These are phyloP conservation scores for Laterallus jamaicensis DNA, from an alignment of 2,113 vertebrate species.

Conservation along the genomic window DNA sequence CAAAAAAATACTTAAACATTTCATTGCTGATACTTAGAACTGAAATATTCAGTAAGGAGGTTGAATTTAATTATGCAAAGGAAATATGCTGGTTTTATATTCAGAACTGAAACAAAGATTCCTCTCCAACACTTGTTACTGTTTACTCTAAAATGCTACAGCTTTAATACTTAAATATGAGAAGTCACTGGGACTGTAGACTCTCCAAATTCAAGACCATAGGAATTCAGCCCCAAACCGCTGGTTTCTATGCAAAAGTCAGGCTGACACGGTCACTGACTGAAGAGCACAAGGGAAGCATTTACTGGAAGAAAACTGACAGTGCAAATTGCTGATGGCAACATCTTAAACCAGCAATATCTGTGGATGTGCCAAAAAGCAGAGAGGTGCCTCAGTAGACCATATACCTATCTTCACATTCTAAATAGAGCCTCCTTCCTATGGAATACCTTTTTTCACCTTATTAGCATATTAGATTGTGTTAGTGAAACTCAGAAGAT, in stretches of 20 bases:
- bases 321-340: background rate
- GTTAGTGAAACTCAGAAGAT: background rate
- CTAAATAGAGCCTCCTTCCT: background rate
- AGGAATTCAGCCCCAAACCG: background rate
- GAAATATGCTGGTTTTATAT: background rate
- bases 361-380: background rate
- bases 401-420: background rate
- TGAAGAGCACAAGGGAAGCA: background rate
- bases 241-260: background rate
- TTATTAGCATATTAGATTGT: background rate
- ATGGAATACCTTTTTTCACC: background rate
- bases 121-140: background rate
- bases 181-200: background rate
- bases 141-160: background rate
- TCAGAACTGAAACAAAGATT: background rate
- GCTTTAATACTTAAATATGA: background rate
- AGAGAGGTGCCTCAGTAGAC: background rate
- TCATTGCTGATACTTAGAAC: background rate
- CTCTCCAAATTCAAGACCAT: background rate
- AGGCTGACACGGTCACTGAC: background rate
- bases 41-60: background rate
- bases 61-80: background rate
- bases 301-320: background rate
- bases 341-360: background rate
- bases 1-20: background rate